Percentiles rank a stretch among this genome's conserved stretches.
Evolutionary conservation across 2,888 invertebrate species (phyloP).

Genomic region (Branchinecta sandiegonensis): DNA sequence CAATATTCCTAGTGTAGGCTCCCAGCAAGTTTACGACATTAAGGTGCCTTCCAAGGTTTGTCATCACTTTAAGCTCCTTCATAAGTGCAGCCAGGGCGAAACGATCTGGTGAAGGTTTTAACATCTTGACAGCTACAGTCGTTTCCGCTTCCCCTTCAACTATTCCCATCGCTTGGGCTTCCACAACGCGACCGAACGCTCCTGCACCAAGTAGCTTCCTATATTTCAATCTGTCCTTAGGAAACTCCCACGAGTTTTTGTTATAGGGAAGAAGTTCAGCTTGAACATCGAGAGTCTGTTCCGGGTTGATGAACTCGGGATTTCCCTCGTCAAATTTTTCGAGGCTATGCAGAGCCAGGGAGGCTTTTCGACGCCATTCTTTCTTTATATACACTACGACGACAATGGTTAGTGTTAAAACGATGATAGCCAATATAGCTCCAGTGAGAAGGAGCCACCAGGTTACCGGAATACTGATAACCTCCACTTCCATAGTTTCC

Average conservation of each 20-base stretch:
- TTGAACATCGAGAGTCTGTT: slow-evolving; percentile 76
- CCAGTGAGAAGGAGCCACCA: slow-evolving; percentile 23
- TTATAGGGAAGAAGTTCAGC: slow-evolving; percentile 86
- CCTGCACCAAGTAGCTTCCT: slow-evolving; percentile 82
- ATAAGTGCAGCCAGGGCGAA: slow-evolving; percentile 72
- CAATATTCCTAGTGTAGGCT: slow-evolving; percentile 78
- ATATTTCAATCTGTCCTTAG: slow-evolving; percentile 60
- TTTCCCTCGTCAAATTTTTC: slow-evolving; percentile 60
- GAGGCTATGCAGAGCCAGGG: slow-evolving; percentile 25
- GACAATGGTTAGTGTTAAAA: slow-evolving; percentile 26
- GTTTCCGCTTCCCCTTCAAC: slow-evolving; percentile 49
- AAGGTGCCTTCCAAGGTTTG: slow-evolving; percentile 80
- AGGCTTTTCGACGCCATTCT: slow-evolving; percentile 27
- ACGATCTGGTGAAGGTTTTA: slow-evolving; percentile 69
- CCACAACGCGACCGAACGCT: slow-evolving; percentile 86
- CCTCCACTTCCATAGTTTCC: slow-evolving; percentile 25
- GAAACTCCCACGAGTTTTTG: slow-evolving; percentile 68
- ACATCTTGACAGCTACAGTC: slow-evolving; percentile 89
- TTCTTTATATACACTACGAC: slow-evolving; percentile 27
- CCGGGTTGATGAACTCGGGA: slow-evolving; percentile 66
- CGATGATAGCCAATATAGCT: slow-evolving; percentile 24
- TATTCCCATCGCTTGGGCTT: slow-evolving; percentile 66
- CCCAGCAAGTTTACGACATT: slow-evolving; percentile 91
- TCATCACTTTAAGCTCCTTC: slow-evolving; percentile 88
- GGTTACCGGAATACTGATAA: slow-evolving; percentile 24